Percentiles rank a stretch among this genome's conserved stretches.
Conservation (phyloP, 53 echinoderm and acorn worm species). For the Astropecten irregularis region DNA sequence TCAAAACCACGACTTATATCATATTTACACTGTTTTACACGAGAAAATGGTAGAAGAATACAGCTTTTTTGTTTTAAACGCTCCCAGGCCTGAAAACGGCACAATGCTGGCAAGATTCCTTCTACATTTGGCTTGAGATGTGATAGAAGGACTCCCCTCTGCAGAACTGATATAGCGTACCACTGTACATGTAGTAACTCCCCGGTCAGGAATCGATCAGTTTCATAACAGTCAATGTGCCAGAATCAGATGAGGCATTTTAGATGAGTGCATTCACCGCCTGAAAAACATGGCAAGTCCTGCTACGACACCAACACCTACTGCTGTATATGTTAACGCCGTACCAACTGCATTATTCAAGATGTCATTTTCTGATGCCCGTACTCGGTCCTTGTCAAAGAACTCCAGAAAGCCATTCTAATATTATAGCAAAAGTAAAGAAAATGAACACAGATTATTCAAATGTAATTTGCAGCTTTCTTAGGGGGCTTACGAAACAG, state of each 20-base stretch:
- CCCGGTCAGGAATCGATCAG: no score
- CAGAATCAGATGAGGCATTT: neutral
- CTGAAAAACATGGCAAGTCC: constrained; percentile 76
- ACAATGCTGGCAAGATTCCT: no score
- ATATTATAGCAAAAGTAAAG: constrained; percentile 40
- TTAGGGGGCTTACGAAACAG: no score
- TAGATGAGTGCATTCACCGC: constrained; percentile 18
- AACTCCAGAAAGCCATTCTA: constrained; percentile 93
- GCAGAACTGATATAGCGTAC: no score
- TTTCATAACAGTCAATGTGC: no score
- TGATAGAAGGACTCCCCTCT: no score
- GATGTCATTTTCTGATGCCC: constrained; percentile 67
- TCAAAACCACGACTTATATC: neutral
- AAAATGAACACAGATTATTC: neutral
- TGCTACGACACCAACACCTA: constrained; percentile 85
- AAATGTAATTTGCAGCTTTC: no score
- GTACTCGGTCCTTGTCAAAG: constrained; percentile 71
- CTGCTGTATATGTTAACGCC: constrained; percentile 76
- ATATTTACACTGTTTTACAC: constrained; percentile 48
- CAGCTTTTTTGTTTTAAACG: constrained; percentile 9
- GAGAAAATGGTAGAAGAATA: constrained; percentile 15
- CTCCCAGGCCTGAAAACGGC: no score
- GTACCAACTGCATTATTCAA: constrained; percentile 72
- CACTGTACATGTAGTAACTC: no score
- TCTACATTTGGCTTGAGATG: no score